A percentile compares a stretch with the other conserved stretches of the same genome.
Conservation (phyloP, 2,113 vertebrate species). For the Melanotaenia duboulayi region DNA sequence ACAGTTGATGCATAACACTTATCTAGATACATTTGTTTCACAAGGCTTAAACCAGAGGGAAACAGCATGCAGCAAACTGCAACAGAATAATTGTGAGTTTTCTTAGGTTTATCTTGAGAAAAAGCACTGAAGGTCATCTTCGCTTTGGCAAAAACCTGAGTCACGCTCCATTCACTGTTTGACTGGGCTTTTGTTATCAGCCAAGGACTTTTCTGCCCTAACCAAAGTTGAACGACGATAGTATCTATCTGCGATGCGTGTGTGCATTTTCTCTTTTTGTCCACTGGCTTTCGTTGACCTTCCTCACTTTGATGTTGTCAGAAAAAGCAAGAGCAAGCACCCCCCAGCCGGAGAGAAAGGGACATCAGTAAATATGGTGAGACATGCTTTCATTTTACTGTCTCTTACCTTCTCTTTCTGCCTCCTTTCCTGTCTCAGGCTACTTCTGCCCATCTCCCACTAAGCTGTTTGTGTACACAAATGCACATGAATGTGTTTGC, state of each 20-base stretch:
- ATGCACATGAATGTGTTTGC: constrained; percentile 28
- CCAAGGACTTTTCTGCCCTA: constrained; percentile 63
- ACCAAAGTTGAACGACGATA: constrained; percentile 57
- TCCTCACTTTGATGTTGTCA: constrained; percentile 64
- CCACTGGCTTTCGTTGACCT: constrained; percentile 69
- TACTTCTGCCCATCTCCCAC: neutral
- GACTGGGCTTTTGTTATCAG: constrained; percentile 55
- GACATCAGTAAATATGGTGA: constrained; percentile 81
- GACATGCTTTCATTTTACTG: constrained; percentile 47
- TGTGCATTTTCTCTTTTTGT: constrained; percentile 61
- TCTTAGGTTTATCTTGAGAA: constrained; percentile 15
- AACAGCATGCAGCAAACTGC: neutral
- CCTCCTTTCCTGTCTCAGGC: neutral
- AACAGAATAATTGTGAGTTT: constrained; percentile 11
- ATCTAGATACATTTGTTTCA: constrained; percentile 15
- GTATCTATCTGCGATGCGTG: constrained; percentile 55
- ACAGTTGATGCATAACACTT: constrained; percentile 6
- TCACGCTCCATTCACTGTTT: constrained; percentile 48
- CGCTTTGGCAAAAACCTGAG: constrained; percentile 37
- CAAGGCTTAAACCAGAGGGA: constrained; percentile 1
- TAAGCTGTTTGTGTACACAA: neutral
- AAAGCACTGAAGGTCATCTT: constrained; percentile 45
- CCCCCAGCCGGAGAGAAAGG: constrained; percentile 79
- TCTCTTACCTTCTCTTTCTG: neutral
- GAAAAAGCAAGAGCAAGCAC: constrained; percentile 82